Base-by-base conservation (phyloP, 2,888 invertebrate species). In the Sturmia bella region DNA sequence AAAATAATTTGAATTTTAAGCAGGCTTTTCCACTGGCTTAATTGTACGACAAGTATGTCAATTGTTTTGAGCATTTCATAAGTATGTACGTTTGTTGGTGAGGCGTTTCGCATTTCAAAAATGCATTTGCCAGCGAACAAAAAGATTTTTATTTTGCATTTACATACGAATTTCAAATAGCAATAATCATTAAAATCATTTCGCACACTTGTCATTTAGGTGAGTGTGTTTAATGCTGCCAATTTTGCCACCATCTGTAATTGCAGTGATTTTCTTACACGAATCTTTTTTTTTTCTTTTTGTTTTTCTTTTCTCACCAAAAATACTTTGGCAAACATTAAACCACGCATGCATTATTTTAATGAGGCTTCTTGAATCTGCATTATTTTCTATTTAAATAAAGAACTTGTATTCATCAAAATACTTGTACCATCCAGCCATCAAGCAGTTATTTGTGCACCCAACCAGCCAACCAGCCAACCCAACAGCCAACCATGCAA, bases 291-390 rank as follows among this genome's bases (percentile, higher is more conserved):
- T 43, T 52, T 54, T n/a, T 6, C 27, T 43, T 41, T 12, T 24
- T 50, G 2, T 11, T 69, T 59, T 59, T 27, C 4, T 54, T 43
- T 39, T 2, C 3, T 2, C 21, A 50, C 17, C 12, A 6, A 11
- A 54, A 12, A 21, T 19, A 59, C 75, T 76, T 75, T 59, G 75
- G 75, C 75, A 68, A 76, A 76, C 75, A 68, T 68, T 50, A 76
- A 76, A 61, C 75, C 75, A 76, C 75, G 78, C 78, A 78, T 72
- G 78, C 78, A 78, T 78, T 78, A 78, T 78, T 64, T 78, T 78
- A 66, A 78, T 78, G 66, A 78, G 64, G 66, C 64, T 72, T 57
- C 78, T 78, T 72, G 72, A 72, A 72, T 72, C 72, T 72, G 57
- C 72, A 72, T 72, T 72, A 57, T 78, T 78, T 72, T 72, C 48